A percentile compares a stretch with the other conserved stretches of the same genome.
These are phyloP conservation scores for Ambastaia sidthimunki DNA, from an alignment of 2,797 vertebrate species.

Conservation along the genomic window DNA sequence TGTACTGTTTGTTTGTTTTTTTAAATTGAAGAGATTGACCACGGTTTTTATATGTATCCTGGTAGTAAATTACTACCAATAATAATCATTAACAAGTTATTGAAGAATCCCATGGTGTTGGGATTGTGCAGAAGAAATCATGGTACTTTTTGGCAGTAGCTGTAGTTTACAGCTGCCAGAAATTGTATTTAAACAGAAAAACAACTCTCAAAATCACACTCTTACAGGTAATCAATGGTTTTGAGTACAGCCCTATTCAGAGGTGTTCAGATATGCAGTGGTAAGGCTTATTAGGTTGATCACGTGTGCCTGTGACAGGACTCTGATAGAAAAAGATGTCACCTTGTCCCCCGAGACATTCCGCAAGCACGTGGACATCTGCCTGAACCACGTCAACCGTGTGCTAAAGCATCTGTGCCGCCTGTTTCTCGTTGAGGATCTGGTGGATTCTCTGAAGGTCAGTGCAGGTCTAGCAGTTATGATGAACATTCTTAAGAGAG, in stretches of 20 bases:
- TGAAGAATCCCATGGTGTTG: no score
- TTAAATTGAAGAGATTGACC: no score
- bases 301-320: slow-evolving; percentile 70
- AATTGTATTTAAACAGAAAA: no score
- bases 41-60: no score
- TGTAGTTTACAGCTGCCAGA: no score
- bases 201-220: neutral
- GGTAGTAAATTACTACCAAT: no score
- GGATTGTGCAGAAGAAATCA: no score
- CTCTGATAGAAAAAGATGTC: slow-evolving; percentile 88
- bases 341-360: slow-evolving; percentile 88
- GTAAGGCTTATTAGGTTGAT: slow-evolving; percentile 56
- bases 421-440: slow-evolving; percentile 92
- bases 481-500: neutral
- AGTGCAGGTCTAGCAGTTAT: slow-evolving; percentile 44
- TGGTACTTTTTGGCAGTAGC: no score
- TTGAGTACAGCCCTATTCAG: slow-evolving; percentile 9
- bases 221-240: neutral
- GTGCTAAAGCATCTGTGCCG: slow-evolving; percentile 85
- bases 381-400: slow-evolving; percentile 85
- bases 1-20: no score
- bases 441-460: slow-evolving; percentile 94
- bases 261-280: slow-evolving; percentile 14
- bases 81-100: no score
- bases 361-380: slow-evolving; percentile 84